Conservation (phyloP, 2,888 invertebrate species). For the Pristionchus entomophagus region DNA sequence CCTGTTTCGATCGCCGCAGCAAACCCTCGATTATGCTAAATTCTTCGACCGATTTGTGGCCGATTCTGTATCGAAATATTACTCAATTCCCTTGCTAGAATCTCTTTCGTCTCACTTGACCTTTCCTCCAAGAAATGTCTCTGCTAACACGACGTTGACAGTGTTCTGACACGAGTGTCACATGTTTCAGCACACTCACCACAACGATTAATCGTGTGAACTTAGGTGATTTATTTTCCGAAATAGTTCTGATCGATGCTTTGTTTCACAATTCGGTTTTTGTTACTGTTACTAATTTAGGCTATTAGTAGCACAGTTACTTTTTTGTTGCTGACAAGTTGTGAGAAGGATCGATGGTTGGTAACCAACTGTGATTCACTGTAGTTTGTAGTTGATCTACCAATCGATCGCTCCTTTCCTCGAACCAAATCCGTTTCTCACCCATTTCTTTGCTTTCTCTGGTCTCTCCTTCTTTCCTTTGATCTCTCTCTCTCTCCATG, state of each 20-base stretch:
- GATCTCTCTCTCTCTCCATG: slow-evolving; percentile 47
- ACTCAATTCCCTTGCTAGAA: not conserved
- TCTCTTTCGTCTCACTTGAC: slow-evolving; percentile 11
- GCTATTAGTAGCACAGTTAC: no score
- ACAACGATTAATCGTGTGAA: no score
- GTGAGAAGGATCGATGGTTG: no score
- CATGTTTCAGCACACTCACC: no score
- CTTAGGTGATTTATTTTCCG: no score
- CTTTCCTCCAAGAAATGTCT: not conserved
- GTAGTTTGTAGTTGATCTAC: not conserved
- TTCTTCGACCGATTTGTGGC: not conserved
- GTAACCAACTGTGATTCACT: no score
- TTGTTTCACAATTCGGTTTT: no score
- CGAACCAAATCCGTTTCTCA: slow-evolving; percentile 27
- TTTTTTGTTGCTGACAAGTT: no score
- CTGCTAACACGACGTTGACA: no score
- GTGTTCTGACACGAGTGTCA: no score
- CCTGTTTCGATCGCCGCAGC: not conserved
- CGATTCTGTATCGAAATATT: not conserved
- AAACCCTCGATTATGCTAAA: not conserved
- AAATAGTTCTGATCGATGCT: no score
- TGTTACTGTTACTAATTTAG: no score
- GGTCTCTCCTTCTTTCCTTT: slow-evolving; percentile 44
- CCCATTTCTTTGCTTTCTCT: slow-evolving; percentile 48
- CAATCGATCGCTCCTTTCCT: not conserved